A percentile compares a stretch with the other conserved stretches of the same genome.
phyloP scores from a whole-genome alignment of 2,797 vertebrate species.

The Crypturellus tataupa region DNA sequence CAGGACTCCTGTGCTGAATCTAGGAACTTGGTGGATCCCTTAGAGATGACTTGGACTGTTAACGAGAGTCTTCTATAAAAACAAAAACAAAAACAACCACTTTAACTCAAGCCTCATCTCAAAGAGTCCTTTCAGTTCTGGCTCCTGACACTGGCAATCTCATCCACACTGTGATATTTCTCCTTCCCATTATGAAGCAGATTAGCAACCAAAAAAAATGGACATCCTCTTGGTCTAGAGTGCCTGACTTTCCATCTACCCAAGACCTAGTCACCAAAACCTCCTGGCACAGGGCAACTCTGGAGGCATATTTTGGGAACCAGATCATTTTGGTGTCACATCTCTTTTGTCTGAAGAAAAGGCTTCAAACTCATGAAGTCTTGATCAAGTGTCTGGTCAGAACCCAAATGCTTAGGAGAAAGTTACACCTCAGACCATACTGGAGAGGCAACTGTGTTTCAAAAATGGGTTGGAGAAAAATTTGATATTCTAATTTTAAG shows the following conservation, averaged over 20 bases:
- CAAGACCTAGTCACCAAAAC: not conserved
- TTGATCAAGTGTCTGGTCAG: not conserved
- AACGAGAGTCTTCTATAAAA: not conserved
- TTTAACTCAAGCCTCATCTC: not conserved
- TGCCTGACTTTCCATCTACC: not conserved
- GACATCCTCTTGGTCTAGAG: not conserved
- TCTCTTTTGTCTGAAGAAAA: not conserved
- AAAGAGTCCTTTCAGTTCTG: not conserved
- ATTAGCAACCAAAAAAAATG: not conserved
- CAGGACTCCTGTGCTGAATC: not conserved
- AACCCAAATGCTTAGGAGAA: not conserved
- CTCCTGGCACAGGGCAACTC: not conserved
- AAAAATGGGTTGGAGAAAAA: not conserved
- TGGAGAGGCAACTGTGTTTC: fast-evolving
- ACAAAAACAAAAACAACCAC: not conserved
- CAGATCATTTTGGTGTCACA: fast-evolving
- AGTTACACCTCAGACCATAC: not conserved
- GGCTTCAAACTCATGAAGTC: not conserved
- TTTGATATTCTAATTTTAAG: not conserved
- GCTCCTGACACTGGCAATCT: not conserved
- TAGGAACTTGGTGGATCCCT: not conserved
- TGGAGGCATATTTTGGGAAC: not conserved
- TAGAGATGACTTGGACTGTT: not conserved
- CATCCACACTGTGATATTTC: not conserved
- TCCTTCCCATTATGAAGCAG: not conserved